Base-by-base conservation (phyloP, 2,888 invertebrate species). In the Boloria selene region DNA sequence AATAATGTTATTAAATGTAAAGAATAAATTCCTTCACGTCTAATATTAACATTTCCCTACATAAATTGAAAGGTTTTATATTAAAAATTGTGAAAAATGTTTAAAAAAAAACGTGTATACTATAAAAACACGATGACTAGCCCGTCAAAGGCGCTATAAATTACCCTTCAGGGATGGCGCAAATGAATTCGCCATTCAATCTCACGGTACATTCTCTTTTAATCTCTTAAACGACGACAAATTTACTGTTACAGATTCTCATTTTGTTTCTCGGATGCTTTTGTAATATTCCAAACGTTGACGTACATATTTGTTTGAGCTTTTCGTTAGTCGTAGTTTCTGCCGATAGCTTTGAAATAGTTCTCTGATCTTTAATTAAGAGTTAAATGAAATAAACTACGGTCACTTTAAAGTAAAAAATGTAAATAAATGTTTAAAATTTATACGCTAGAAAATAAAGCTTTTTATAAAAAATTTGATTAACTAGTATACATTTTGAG, bases 131-230 rank as follows among this genome's bases (percentile, higher is more conserved):
- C 79, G 77, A 75, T 74, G 77, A 66, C 63, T 73, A 59, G 59
- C 75, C 75, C 80, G 82, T 87, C 86, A 85, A 82, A 80, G 75
- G 79, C 75, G 75, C 81, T 74, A 86, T 85, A 87, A 86, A 87
- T 88, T 85, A 79, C 72, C 73, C 74, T 73, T 78, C 79, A 77
- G 74, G 77, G 74, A 73, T 79, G 81, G 80, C 79, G 83, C 82
- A 83, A 85, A 88, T 83, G 81, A 86, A 88, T 86, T 85, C 80
- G 80, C 86, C 80, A 81, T 88, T 86, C 88, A 88, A 90, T 90
- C 84, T 88, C 85, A 88, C 86, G 86, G 83, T 86, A 87, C 87
- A 88, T 86, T 88, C 85, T 86, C 86, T 87, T 88, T 87, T 88
- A 90, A 89, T 88, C 87, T 87, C 76, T 86, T 82, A 84, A 87